These are phyloP conservation scores for Empis stercorea DNA, from an alignment of 2,888 invertebrate genomes.

Conservation along the genomic window DNA sequence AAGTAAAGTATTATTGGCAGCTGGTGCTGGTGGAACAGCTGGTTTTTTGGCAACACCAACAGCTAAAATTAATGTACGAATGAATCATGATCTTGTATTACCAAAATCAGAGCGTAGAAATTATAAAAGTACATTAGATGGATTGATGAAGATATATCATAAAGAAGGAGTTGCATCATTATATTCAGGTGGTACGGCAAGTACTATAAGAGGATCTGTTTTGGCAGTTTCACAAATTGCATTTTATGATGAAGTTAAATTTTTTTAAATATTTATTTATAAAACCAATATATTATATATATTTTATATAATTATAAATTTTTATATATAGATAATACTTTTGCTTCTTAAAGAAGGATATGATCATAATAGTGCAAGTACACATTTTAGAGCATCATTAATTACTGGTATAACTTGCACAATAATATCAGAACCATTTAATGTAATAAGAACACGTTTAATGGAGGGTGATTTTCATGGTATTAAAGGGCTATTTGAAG, in stretches of 20 bases:
- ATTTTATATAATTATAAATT: neutral
- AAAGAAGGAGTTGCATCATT: slow-evolving; percentile 70
- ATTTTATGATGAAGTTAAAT: slow-evolving; percentile 81
- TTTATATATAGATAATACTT: slow-evolving; percentile 45
- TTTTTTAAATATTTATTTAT: too few species aligned
- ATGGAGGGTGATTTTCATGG: slow-evolving; percentile 93
- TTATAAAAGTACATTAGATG: slow-evolving; percentile 93
- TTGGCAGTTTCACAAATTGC: slow-evolving; percentile 97
- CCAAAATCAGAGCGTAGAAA: slow-evolving; percentile 74
- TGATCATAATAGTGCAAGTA: slow-evolving; percentile 67
- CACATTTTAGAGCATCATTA: slow-evolving; percentile 83
- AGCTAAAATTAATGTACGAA: slow-evolving; percentile 94
- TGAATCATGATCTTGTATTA: slow-evolving; percentile 98
- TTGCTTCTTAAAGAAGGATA: slow-evolving; percentile 46
- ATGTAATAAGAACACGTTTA: slow-evolving; percentile 91
- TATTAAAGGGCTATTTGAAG: slow-evolving; percentile 49
- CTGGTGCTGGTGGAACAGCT: slow-evolving; percentile 61
- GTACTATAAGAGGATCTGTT: slow-evolving; percentile 75
- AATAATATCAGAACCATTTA: slow-evolving; percentile 83
- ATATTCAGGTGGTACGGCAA: slow-evolving; percentile 85
- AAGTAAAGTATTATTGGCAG: too few species aligned
- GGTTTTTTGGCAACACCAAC: slow-evolving; percentile 93
- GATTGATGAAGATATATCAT: slow-evolving; percentile 62
- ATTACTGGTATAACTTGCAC: slow-evolving; percentile 51
- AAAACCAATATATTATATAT: too few species aligned